Evolutionary conservation across 1,140 invertebrate species (phyloP), one percentile per base, ranked within the genome.

Genomic region (Saccostrea glomerata): DNA sequence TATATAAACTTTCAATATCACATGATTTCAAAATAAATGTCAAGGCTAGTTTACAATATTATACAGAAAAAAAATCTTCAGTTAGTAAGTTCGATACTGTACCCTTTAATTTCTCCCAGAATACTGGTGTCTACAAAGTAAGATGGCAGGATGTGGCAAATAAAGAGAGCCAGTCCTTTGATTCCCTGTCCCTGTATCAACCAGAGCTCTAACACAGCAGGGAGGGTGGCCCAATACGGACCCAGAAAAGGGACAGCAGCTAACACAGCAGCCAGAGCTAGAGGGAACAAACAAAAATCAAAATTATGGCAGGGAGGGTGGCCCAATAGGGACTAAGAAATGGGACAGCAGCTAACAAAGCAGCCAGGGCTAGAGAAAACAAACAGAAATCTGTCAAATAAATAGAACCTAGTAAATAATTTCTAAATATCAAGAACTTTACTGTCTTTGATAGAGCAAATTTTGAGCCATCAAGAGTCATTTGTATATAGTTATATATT

Each of bases 51-150:
- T 47, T 47, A 47, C 47, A 47, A 7, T 47, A 47, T 47, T 47
- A 47, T 47, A 47, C 5, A 7, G 47, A 47, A 47, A 2, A 47
- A 47, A 47, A 47, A 47, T 47, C 47, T 47, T 47, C 2, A 47
- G 9, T 47, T 5, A 47, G 5, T 47, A 47, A 47, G 5, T 47
- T 47, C 0, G 47, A 47, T 47, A 47, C 55, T 55, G 23, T 95
- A 99, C 98, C 98, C 98, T 96, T 99, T 98, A 73, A 99, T 99
- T 96, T 99, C 99, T 86, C 97, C 97, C 93, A 99, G 99, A 91
- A 99, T 99, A 20, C 98, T 97, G 5, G 98, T 98, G 93, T 99
- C 98, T 11, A 99, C 97, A 90, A 96, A 95, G 86, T 97, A 97
- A n/a, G 97, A 97, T 3, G 99, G 98, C 36, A 98, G 95, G 92